A percentile compares a stretch with the other conserved stretches of the same genome.
Conservation (phyloP, 2,888 invertebrate genomes). For the Cosmia pyralina region DNA sequence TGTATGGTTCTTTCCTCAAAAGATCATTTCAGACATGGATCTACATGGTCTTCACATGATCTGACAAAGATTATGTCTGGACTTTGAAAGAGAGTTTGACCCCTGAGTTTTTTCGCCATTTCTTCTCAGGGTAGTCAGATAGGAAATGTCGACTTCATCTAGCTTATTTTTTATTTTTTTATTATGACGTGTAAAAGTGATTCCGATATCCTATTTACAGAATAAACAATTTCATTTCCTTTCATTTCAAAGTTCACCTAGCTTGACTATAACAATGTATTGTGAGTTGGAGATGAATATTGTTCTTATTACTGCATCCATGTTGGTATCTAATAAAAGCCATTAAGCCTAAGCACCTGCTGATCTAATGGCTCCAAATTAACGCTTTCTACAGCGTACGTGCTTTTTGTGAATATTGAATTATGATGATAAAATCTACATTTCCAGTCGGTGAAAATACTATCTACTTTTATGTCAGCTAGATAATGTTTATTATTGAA, state of each 20-base stretch:
- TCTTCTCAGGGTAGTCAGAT: too few species aligned
- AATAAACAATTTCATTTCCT: too few species aligned
- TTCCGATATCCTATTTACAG: too few species aligned
- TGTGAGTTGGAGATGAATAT: neutral
- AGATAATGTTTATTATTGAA: constrained; percentile 54
- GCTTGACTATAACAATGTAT: neutral
- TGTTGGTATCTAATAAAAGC: constrained; percentile 4
- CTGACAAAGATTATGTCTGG: too few species aligned
- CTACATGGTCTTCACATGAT: too few species aligned
- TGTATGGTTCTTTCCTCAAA: too few species aligned
- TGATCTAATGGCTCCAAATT: constrained; percentile 47
- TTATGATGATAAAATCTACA: constrained; percentile 59
- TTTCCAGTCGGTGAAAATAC: constrained; percentile 57
- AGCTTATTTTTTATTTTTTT: too few species aligned
- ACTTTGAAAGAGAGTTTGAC: too few species aligned
- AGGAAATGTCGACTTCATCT: too few species aligned
- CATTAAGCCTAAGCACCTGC: neutral
- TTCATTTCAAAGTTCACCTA: neutral
- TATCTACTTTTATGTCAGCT: constrained; percentile 55
- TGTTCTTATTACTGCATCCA: neutral
- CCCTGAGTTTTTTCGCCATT: too few species aligned
- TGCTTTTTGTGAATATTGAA: constrained; percentile 61
- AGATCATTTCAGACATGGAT: too few species aligned
- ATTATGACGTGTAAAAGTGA: too few species aligned
- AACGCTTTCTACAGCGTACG: constrained; percentile 52